These are phyloP conservation scores for Merluccius polli DNA, from an alignment of 2,797 vertebrate genomes.

Conservation along the genomic window DNA sequence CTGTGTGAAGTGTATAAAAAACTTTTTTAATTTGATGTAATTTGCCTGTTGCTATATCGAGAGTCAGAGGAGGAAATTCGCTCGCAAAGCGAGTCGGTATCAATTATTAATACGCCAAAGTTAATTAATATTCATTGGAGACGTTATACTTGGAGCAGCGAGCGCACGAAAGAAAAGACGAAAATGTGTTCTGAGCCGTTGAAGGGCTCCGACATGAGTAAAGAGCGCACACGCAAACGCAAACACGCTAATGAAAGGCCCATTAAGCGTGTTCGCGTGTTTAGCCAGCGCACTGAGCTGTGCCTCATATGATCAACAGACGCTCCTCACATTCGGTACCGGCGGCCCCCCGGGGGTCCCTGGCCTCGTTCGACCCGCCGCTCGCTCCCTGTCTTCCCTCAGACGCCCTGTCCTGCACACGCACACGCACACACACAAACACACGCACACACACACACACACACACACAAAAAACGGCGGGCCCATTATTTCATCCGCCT, in stretches of 20 bases:
- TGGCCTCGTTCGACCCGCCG: constrained; percentile 31
- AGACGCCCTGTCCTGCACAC: constrained; percentile 15
- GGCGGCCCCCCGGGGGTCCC: constrained; percentile 53
- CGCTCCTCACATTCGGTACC: constrained; percentile 58
- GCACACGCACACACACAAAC: neutral
- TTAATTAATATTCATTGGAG: neutral
- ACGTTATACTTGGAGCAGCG: neutral
- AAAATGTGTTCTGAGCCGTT: neutral
- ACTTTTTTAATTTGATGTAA: neutral
- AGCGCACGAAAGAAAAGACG: neutral
- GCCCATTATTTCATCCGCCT: constrained; percentile 33
- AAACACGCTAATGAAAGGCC: constrained; percentile 12
- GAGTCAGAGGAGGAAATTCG: neutral
- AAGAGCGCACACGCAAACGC: neutral
- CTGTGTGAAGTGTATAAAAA: neutral
- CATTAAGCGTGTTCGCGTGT: constrained; percentile 32
- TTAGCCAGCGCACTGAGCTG: constrained; percentile 55
- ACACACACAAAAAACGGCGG: neutral
- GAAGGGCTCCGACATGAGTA: neutral
- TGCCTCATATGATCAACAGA: constrained; percentile 68
- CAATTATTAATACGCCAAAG: constrained; percentile 6
- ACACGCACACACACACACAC: too few species aligned
- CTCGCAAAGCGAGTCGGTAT: neutral
- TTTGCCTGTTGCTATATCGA: constrained; percentile 6
- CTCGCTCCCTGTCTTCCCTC: constrained; percentile 49